Conservation (phyloP, 2,888 invertebrate genomes). For the Lasioglossum malachurum region DNA sequence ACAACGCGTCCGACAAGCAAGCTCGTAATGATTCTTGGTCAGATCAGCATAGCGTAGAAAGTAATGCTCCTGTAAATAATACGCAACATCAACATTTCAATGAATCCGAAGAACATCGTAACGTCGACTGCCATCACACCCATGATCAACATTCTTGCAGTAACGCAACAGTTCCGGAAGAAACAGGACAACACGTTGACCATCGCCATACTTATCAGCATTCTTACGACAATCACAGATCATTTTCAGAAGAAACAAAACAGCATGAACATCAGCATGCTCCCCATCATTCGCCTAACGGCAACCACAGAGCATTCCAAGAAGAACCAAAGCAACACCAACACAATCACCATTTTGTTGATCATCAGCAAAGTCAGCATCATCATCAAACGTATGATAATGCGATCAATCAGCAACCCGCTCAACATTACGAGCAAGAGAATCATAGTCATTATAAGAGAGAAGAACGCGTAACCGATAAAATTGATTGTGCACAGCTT, state of each 20-base stretch:
- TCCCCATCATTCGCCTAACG: slow-evolving; percentile 29
- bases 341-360: slow-evolving; percentile 27
- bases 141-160: slow-evolving; percentile 33
- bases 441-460: slow-evolving; percentile 18
- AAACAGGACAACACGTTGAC: slow-evolving; percentile 27
- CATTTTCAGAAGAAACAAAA: slow-evolving; percentile 15
- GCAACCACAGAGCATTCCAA: slow-evolving; percentile 25
- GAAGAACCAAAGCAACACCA: slow-evolving; percentile 29
- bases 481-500: slow-evolving; percentile 26
- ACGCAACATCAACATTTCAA: slow-evolving; percentile 40
- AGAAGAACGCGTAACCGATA: slow-evolving; percentile 4
- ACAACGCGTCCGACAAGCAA: neutral
- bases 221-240: slow-evolving; percentile 29
- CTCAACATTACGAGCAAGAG: slow-evolving; percentile 43
- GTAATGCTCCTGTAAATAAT: slow-evolving; percentile 31
- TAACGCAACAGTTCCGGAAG: slow-evolving; percentile 14
- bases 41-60: slow-evolving; percentile 25
- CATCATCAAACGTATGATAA: slow-evolving; percentile 37
- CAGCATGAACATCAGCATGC: slow-evolving; percentile 18
- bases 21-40: slow-evolving; percentile 16
- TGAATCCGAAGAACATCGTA: slow-evolving; percentile 42
- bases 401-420: slow-evolving; percentile 32
- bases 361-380: slow-evolving; percentile 34
- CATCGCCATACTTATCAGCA: slow-evolving; percentile 33
- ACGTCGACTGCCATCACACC: slow-evolving; percentile 39